Base-by-base conservation (phyloP, 2,113 vertebrate genomes). In the Saccopteryx bilineata region DNA sequence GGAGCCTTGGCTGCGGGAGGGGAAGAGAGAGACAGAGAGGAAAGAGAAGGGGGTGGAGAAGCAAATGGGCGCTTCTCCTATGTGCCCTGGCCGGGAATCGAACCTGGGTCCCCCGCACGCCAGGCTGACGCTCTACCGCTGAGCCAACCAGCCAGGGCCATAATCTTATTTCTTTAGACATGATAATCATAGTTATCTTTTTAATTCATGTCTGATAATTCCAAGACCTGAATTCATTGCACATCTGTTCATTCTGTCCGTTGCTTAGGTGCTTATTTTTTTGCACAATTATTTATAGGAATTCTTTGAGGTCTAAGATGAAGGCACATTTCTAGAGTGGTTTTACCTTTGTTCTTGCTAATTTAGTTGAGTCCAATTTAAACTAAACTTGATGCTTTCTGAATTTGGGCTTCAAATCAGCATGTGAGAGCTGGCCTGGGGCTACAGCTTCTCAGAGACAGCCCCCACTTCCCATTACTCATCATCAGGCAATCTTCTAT, bases 191-290 rank as follows among this genome's bases (percentile, higher is more conserved):
- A 68, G 46, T 60, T 87, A 80, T 71, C 39, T 52, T 74, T 90
- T 54, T 63, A 80, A 58, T 75, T 8, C 33, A 56, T 81, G 58
- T 74, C 19, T 66, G 68, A 24, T 89, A 75, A 88, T 58, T 75
- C 33, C 33, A 88, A 23, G n/a, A 65, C 74, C 74, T 88, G 31
- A 76, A 56, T n/a, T 68, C 61, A 33, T 78, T 86, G 26, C 33
- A 68, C 11, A 4, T 68, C 52, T 6, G 4, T 75, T 84, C 58
- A 75, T 86, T 85, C 26, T 66, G 56, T 54, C 14, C 69, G 18
- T 85, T 48, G 18, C 84, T 94, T 75, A 94, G 28, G 23, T 76
- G 61, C 52, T 52, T 60, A 18, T 50, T 60, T 94, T 94, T 78
- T 84, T 84, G 52, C 78, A 88, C 75, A 69, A 83, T 46, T 52